Evolutionary conservation across 2,113 vertebrate genomes (phyloP), one percentile per base, ranked within the genome.

Genomic region (Leptodactylus fuscus): DNA sequence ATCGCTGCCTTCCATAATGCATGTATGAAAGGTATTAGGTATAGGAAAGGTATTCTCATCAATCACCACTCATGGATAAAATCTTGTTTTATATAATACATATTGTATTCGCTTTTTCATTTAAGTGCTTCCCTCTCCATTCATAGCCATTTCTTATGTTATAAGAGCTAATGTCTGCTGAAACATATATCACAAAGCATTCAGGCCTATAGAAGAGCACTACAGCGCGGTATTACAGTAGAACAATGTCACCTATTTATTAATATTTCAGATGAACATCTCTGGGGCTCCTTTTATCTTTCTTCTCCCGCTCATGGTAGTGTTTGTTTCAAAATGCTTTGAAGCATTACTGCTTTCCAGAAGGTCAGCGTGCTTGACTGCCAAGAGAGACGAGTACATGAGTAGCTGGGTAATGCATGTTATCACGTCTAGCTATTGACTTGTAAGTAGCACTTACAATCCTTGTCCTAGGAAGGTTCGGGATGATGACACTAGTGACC

Each of bases 291-390:
- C 84, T 86, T 86, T 86, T 73, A 86, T 86, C 77, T 86, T 81
- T 80, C 49, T 58, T 41, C 51, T 41, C 29, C 51, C 38, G 38
- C 51, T 86, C 77, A 73, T 86, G 76, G 71, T 81, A 86, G 84
- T 86, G 84, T 86, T 80, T 86, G 84, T 86, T 86, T 86, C 84
- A 86, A 80, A 71, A 86, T 86, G 84, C 84, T 86, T 86, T 86
- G 84, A 86, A 86, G 84, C 84, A 86, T 81, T 86, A 60, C 77
- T 60, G 84, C 38, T 51, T 81, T 27, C 81, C 84, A 86, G 77
- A 80, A 85, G 83, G 76, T 81, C 84, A 86, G 53, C 24, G 44
- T 86, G 84, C 84, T 86, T 86, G 84, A 86, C 76, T 86, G 77
- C 60, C 65, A 60, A 36, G 78, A 86, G 69, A 86, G 48, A 80